Evolutionary conservation across 2,888 invertebrate genomes (phyloP), one percentile per base, ranked within the genome.

Genomic region (Leucania comma): DNA sequence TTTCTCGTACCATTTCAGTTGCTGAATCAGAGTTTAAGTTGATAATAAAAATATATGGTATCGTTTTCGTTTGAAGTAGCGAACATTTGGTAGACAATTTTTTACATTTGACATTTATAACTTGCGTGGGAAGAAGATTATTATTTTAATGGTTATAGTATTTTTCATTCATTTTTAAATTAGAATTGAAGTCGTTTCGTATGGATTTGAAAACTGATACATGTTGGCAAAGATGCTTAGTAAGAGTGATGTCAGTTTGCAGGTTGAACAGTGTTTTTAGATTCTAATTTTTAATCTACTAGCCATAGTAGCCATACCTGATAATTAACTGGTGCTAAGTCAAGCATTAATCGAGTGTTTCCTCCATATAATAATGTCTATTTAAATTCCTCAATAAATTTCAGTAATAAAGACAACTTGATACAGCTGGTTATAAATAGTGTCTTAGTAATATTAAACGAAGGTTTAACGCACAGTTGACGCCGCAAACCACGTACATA

Each of bases 31-130:
- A 73, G 32, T 50, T 35, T 50, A 35, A 60, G 50, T 46, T 75
- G n/a, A 57, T 68, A 48, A 57, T 75, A 75, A 74, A 68, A 59
- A 57, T 24, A 50, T 74, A 69, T 64, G 26, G 42, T 60, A 58
- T 64, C 69, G 22, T 22, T 64, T 51, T 62, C 64, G 38, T 78
- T 77, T 78, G 80, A 78, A 56, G 75, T 69, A n/a, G 51, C 29
- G 26, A 61, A 56, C 65, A 59, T 65, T 66, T 59, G 75, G 35
- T 65, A n/a, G 69, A 10, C n/a, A 65, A 26, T 79, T 56, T 78
- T 75, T 78, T 70, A 42, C 51, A 70, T 70, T 66, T 63, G 78
- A 70, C 75, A 78, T 65, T 78, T 48, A 75, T 51, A 29, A 53
- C 38, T 29, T 2, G 62, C 29, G 80, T 79, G 58, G 80, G 78